Evolutionary conservation across 2,797 vertebrate species (phyloP), one percentile per base, ranked within the genome.

Genomic region (Amblyopsis hoosieri): DNA sequence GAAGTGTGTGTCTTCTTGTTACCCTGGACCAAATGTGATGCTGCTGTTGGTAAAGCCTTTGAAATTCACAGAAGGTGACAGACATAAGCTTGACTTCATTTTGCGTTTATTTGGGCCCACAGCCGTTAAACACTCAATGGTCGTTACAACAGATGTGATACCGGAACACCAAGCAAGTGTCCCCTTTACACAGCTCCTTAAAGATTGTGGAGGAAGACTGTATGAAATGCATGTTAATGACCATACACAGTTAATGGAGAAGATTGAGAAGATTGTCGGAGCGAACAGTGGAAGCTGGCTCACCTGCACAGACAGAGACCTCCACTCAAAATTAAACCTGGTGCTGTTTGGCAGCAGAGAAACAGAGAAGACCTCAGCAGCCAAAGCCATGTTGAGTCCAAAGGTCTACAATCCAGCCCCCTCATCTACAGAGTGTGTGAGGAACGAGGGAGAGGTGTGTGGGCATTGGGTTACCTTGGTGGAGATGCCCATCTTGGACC

Each of bases 311-410:
- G 45, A 56, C 19, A 23, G 61, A 11, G 3, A 33, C 31, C 31
- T 5, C 3, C 4, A 33, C 31, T 33, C 31, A 33, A 1, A 4
- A 5, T 33, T 33, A 33, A 33, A 33, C 53, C 53, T 55, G 53
- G 53, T 55, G 13, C 31, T 33, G 31, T 33, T 33, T 33, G 31
- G 31, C 31, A 33, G 74, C 3, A 62, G 46, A 61, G 66, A 42
- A 79, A 54, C 42, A 64, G 66, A 0, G n/a, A 72, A 67, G 57
- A 64, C 50, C 4, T 75, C 66, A 67, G 72, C 19, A 19, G 19
- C 19, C 19, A 19, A 19, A 19, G 19, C 19, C 19, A 19, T 19
- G 19, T 19, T 19, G 19, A 19, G 19, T 19, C 19, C 19, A 19
- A 19, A 1, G 19, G 19, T 19, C 19, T 19, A 19, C 19, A 19